Percentiles rank a stretch among this genome's conserved stretches.
Conservation (phyloP, 30 jellyfish, hydroid and myxozoan species). For the Hydractinia symbiolongicarpus region DNA sequence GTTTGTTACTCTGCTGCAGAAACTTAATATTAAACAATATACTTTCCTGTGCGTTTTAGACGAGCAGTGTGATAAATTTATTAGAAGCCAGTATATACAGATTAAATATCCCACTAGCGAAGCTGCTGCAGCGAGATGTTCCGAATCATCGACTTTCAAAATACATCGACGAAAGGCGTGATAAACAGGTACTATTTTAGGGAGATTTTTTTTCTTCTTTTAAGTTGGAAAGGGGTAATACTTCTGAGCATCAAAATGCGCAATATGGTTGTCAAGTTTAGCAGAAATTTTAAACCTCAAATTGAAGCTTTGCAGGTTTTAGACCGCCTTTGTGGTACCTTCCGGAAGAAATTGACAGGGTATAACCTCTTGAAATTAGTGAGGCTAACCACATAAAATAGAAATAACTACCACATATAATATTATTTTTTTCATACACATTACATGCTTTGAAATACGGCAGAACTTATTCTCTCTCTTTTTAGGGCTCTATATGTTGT, state of each 20-base stretch:
- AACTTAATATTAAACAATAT: neutral
- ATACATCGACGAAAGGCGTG: slow-evolving; percentile 58
- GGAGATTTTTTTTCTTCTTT: neutral
- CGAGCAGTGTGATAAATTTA: slow-evolving; percentile 76
- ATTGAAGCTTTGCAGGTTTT: no score
- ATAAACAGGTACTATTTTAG: slow-evolving; percentile 55
- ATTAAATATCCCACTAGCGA: slow-evolving; percentile 40
- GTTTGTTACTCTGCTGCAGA: neutral
- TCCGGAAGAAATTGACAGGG: no score
- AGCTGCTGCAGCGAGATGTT: slow-evolving; percentile 24
- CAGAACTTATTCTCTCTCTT: neutral
- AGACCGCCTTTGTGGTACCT: no score
- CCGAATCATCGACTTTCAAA: slow-evolving; percentile 58
- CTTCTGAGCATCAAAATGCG: neutral
- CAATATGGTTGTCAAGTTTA: no score
- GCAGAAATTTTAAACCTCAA: no score
- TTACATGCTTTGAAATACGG: no score
- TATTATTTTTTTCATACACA: no score
- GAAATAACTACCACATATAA: no score
- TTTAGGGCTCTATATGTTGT: slow-evolving; percentile 21
- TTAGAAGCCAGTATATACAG: slow-evolving; percentile 76
- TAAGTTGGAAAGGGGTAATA: neutral
- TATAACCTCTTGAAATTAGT: no score
- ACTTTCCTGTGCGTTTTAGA: slow-evolving; percentile 39
- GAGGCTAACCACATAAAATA: no score